Conservation (phyloP, 2,888 invertebrate genomes). For the Polia nebulosa region DNA sequence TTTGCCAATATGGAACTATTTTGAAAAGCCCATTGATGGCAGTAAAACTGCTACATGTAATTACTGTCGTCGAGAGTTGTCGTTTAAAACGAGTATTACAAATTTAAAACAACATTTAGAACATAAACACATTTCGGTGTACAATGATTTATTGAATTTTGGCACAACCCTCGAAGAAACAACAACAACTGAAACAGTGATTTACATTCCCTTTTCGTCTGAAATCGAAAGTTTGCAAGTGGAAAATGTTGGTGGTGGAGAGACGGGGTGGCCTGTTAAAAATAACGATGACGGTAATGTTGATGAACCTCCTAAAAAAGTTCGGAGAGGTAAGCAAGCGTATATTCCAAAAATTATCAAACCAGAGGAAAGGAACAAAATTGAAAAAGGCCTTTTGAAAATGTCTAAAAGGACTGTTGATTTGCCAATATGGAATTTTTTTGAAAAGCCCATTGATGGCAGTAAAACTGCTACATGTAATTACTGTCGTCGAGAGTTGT, state of each 20-base stretch:
- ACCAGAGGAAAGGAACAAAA: neutral
- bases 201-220: too few species aligned
- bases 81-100: constrained; percentile 2
- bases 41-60: constrained; percentile 5
- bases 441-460: constrained; percentile 1
- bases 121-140: neutral
- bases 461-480: constrained; percentile 5
- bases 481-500: neutral
- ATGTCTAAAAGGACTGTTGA: neutral
- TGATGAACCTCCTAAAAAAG: neutral
- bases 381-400: neutral
- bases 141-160: neutral
- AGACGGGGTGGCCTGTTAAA: too few species aligned
- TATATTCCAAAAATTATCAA: neutral
- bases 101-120: constrained; percentile 4
- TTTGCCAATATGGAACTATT: constrained; percentile 12
- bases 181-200: neutral
- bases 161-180: neutral
- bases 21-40: constrained; percentile 1
- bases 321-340: neutral
- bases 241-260: too few species aligned
- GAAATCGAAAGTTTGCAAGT: too few species aligned
- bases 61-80: neutral
- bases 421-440: constrained; percentile 12
- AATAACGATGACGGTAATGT: neutral